Base-by-base conservation (phyloP, 2,797 vertebrate genomes). In the Psittacula derbiana region DNA sequence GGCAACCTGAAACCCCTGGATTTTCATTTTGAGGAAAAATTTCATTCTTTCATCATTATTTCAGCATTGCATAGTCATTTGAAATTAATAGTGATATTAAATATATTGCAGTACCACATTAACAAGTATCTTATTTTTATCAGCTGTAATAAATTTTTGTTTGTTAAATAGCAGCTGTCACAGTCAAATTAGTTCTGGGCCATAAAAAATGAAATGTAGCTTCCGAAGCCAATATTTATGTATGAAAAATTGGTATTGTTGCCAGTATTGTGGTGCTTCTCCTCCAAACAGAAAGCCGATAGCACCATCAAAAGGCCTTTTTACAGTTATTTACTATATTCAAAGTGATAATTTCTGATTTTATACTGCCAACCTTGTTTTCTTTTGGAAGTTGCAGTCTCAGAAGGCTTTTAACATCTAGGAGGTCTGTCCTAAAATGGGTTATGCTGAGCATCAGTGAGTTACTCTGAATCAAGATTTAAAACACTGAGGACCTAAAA, bases 141-240 rank as follows among this genome's bases (percentile, higher is more conserved):
- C 61, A 91, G 69, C 33, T 28, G 41, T 0, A 0, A 78, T 62
- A 40, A 61, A 36, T 75, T 80, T 75, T 40, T 78, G 41, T 89
- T 94, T 90, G n/a, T n/a, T 92, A 82, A 92, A 89, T 72, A 92
- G 53, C 81, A 90, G 72, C 65, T 93, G 75, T 69, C 12, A 21
- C 16, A 57, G 31, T 28, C 13, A 8, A 64, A 43, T 31, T 78
- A 90, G 16, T 93, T 96, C 46, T 55, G 49, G n/a, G 21, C 53
- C 79, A 36, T 20, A 41, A 74, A 88, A 92, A 89, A 64, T 33
- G 65, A 80, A 94, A 67, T 25, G 31, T 28, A 67, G 18, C 12
- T 90, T 80, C 58, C 4, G 8, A 86, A 90, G 85, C 58, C 72
- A 92, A 72, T 93, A 86, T 91, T 86, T 91, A 62, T 62, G 17